Conservation (phyloP, 2,113 vertebrate genomes). For the Calypte anna region DNA sequence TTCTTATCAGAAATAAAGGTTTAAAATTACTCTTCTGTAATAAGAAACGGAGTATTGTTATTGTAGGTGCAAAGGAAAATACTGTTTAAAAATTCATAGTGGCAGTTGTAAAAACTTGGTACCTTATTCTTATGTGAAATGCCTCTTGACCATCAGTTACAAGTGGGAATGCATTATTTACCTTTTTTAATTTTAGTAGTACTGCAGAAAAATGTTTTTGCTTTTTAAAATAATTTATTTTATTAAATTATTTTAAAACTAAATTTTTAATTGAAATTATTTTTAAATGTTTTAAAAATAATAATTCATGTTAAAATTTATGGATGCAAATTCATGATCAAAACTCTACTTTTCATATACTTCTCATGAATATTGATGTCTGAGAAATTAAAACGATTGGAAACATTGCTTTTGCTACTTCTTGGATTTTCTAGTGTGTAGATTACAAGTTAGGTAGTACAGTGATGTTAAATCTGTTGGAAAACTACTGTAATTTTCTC, state of each 20-base stretch:
- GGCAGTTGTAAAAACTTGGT: background rate
- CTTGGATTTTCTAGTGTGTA: background rate
- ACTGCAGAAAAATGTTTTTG: fast-evolving
- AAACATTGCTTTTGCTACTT: background rate
- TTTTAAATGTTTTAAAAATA: too few relatives aligned
- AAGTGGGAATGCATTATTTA: background rate
- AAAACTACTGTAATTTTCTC: background rate
- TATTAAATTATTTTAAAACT: too few relatives aligned
- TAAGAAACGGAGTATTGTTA: background rate
- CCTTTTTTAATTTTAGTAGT: background rate
- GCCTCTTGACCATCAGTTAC: background rate
- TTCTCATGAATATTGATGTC: background rate
- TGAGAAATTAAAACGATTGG: background rate
- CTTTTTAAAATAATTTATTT: background rate
- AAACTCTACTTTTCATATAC: background rate
- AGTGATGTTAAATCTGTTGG: background rate
- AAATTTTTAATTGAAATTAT: too few relatives aligned
- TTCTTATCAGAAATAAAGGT: background rate
- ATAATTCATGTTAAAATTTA: background rate
- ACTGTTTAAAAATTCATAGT: background rate
- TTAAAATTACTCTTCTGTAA: background rate
- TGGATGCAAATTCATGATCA: background rate
- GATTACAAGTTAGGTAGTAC: background rate
- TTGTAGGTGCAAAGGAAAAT: background rate
- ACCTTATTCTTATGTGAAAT: background rate